Evolutionary conservation across 2,113 vertebrate species (phyloP), one percentile per base, ranked within the genome.

Genomic region (human): DNA sequence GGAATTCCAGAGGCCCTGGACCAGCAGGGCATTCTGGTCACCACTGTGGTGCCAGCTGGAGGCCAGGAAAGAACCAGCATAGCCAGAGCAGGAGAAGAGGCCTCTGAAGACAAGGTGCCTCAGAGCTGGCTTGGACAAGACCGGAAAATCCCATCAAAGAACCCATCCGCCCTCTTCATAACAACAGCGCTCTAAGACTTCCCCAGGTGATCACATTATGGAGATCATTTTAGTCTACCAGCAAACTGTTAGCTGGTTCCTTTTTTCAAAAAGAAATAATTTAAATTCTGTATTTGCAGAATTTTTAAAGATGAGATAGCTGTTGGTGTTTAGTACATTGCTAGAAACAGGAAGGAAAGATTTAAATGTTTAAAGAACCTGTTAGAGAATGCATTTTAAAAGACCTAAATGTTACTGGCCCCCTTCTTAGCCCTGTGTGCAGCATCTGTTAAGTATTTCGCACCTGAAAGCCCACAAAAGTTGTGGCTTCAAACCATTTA

Each of bases 71-170:
- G 78, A 76, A 35, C 66, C 90, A 68, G 52, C 38, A 20, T 2
- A 40, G 90, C 73, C 23, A 17, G 14, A 13, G 8, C 22, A 7
- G 43, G 27, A 32, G 35, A 89, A 6, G 16, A 76, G 52, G 23
- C 9, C 55, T 94, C 61, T 38, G 55, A 84, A 89, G 81, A 96
- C 86, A 52, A 81, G 87, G 50, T 27, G 52, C 82, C 93, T 91
- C 66, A 89, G 66, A 86, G 89, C 78, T 57, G 96, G 57, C 80
- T 8, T 43, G 27, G 50, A 45, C 72, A 22, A 3, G 55, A 40
- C 79, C 92, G 96, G 96, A 97, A 96, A 98, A 95, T 72, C 70
- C 94, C 90, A 61, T 14, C 95, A 73, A 70, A 84, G 59, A 57
- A 27, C 40, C 75, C 45, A 30, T 70, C 16, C 35, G 48, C 79